phyloP scores from a whole-genome alignment of 2,888 invertebrate genomes.

The Morpho deidamia region DNA sequence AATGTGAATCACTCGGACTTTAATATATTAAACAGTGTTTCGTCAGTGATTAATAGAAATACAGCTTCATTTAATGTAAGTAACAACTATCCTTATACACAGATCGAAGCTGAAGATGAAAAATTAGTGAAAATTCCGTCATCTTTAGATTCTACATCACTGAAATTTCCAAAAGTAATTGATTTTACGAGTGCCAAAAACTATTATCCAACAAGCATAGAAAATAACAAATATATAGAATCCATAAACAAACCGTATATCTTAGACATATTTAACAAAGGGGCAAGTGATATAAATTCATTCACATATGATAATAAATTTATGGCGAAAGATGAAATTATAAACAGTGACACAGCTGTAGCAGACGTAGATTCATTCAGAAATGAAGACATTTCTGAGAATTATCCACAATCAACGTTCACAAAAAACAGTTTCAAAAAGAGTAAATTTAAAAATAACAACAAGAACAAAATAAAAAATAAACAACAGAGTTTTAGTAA shows the following conservation, averaged over 20 bases:
- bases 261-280: constrained; percentile 11
- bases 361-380: constrained; percentile 19
- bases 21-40: constrained; percentile 37
- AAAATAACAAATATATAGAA: constrained; percentile 38
- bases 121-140: constrained; percentile 28
- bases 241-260: constrained; percentile 34
- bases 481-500: constrained; percentile 42
- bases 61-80: constrained; percentile 16
- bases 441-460: constrained; percentile 35
- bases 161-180: constrained; percentile 56
- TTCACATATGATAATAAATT: constrained; percentile 22
- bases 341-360: constrained; percentile 14
- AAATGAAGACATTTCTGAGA: constrained; percentile 33
- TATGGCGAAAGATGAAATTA: constrained; percentile 20
- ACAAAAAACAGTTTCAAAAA: constrained; percentile 34
- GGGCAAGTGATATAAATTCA: constrained; percentile 3
- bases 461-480: constrained; percentile 50
- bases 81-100: constrained; percentile 13
- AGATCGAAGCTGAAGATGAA: constrained; percentile 7
- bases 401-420: constrained; percentile 22
- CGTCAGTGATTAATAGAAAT: constrained; percentile 25
- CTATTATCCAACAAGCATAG: constrained; percentile 48
- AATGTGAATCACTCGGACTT: constrained; percentile 45
- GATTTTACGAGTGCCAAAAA: constrained; percentile 60
- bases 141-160: constrained; percentile 26